Percentiles rank a stretch among this genome's conserved stretches.
Conservation (phyloP, 2,888 invertebrate genomes). For the Steromphala cineraria region DNA sequence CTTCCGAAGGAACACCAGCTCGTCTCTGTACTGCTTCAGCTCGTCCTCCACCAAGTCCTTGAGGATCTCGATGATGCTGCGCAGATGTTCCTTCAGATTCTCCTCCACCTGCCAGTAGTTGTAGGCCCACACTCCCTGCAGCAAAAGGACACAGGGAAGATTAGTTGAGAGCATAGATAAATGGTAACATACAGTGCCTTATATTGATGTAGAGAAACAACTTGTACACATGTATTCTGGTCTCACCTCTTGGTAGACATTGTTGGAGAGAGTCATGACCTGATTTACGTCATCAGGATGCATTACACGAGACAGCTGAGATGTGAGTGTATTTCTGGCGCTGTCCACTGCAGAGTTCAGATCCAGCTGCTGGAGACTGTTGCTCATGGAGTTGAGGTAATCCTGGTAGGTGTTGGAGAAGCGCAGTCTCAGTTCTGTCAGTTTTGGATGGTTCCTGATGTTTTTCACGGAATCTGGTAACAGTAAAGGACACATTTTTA, state of each 20-base stretch:
- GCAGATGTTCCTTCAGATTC: constrained; percentile 39
- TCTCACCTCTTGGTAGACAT: constrained; percentile 22
- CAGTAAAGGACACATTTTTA: background rate
- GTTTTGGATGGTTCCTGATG: constrained; percentile 6
- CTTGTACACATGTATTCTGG: background rate
- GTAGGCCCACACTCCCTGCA: constrained; percentile 56
- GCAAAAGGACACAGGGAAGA: background rate
- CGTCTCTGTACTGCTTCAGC: constrained; percentile 34
- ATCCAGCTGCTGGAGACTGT: background rate
- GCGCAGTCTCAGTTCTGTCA: background rate
- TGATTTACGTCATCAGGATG: constrained; percentile 8
- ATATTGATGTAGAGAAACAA: background rate
- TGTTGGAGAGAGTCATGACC: background rate
- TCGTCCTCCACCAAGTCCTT: constrained; percentile 43
- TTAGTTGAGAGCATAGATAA: too few relatives aligned
- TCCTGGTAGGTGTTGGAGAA: background rate
- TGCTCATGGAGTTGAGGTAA: background rate
- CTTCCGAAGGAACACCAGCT: constrained; percentile 2
- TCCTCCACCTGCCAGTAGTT: constrained; percentile 58
- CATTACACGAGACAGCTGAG: background rate
- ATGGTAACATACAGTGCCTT: too few relatives aligned
- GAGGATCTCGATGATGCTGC: constrained; percentile 31
- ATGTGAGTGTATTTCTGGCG: background rate
- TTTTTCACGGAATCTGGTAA: background rate
- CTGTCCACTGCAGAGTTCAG: constrained; percentile 1